Evolutionary conservation across 2,888 invertebrate species (phyloP).

Genomic region (Napeogenes inachia): DNA sequence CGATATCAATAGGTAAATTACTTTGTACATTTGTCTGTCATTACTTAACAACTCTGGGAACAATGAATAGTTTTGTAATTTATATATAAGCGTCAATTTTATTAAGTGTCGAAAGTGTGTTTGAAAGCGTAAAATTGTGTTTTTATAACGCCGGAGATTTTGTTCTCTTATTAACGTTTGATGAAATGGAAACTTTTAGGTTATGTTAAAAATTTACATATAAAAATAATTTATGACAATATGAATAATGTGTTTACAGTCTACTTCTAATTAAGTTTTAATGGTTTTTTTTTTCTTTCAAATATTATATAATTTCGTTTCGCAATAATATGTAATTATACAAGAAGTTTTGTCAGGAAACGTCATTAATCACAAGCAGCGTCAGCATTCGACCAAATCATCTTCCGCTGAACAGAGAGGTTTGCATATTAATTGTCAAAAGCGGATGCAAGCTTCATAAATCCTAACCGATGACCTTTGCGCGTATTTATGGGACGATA

Average conservation of each 20-base stretch:
- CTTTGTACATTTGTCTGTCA: slow-evolving; percentile 30
- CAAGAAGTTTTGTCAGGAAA: slow-evolving; percentile 17
- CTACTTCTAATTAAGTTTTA: background rate
- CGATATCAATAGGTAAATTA: slow-evolving; percentile 35
- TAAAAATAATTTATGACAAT: background rate
- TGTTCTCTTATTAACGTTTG: too few relatives aligned
- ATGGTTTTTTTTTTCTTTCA: background rate
- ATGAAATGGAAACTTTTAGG: too few relatives aligned
- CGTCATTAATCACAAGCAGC: slow-evolving; percentile 40
- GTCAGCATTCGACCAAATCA: slow-evolving; percentile 40
- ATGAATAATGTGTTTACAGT: background rate
- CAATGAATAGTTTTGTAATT: slow-evolving; percentile 24
- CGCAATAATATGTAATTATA: background rate
- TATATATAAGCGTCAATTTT: slow-evolving; percentile 10
- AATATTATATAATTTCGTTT: slow-evolving; percentile 6
- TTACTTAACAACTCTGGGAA: slow-evolving; percentile 21
- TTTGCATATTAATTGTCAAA: slow-evolving; percentile 54
- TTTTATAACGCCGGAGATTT: too few relatives aligned
- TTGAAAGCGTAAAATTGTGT: too few relatives aligned
- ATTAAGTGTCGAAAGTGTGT: background rate
- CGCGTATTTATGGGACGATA: slow-evolving; percentile 28
- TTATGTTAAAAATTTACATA: background rate
- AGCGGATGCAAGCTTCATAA: slow-evolving; percentile 49
- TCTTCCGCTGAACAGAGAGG: slow-evolving; percentile 47
- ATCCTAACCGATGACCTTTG: slow-evolving; percentile 40